Base-by-base conservation (phyloP, 2,888 invertebrate species). In the Nomada fabriciana region DNA sequence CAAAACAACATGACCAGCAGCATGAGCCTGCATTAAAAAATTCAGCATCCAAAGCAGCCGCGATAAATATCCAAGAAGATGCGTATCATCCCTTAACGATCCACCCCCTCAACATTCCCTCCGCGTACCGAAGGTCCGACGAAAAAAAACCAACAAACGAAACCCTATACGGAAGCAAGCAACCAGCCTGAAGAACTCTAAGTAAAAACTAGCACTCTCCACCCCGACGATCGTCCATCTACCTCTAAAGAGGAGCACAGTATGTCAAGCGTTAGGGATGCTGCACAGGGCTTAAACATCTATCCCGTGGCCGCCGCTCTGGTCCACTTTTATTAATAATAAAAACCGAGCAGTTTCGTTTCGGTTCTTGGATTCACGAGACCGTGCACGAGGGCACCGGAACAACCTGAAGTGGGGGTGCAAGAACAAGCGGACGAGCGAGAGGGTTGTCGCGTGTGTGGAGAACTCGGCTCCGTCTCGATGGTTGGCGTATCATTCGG, bases 401-500 rank as follows among this genome's bases (percentile, higher is more conserved):
- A 23, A 57, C 13, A 20, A 23, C 25, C 13, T 25, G 13, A 23
- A 13, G 57, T 2, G 20, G 13, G 57, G 57, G 57, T 10, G 20
- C 57, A 53, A 23, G 2, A 53, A 42, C 18, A 4, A 0, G 1
- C 18, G 7, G 18, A 11, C 7, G 1, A 47, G 55, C 53, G 23
- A 63, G 36, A 11, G 29, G 57, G 43, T 13, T n/a, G 36, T 47
- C 74, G 55, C 50, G 60, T 18, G 25, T 18, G 29, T n/a, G 3
- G 3, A 10, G 25, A 13, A 52, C 50, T 50, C 71, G 61, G 50
- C 55, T 78, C 70, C 20, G 71, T 76, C 59, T 60, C 61, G 68
- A 70, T 84, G 73, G 73, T 61, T 65, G 60, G 23, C 64, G 68
- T 59, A 78, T 72, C 68, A 74, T 80, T 73, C 65, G 59, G 42